phyloP scores from a whole-genome alignment of 2,888 invertebrate species.

The Lordiphosa fenestrarum region DNA sequence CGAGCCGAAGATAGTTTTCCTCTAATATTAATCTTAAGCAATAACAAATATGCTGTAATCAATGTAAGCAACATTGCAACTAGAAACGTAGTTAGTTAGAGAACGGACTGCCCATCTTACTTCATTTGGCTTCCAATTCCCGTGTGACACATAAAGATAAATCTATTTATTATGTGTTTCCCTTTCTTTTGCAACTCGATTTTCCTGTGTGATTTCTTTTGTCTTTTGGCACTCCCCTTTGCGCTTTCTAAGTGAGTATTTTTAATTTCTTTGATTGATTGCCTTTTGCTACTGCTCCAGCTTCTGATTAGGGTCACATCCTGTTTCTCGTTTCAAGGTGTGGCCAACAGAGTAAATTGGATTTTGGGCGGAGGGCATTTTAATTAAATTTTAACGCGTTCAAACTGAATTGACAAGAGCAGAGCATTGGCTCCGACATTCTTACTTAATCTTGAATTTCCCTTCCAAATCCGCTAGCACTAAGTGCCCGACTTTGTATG shows the following conservation, averaged over 20 bases:
- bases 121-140: not conserved
- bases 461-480: not conserved
- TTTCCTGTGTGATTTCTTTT: conserved; percentile 14
- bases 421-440: not conserved
- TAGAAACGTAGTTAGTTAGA: too few relatives aligned
- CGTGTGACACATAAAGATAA: conserved; percentile 36
- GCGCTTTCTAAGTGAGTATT: conserved; percentile 26
- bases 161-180: conserved; percentile 35
- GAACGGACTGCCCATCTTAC: too few relatives aligned
- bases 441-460: conserved; percentile 1
- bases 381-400: conserved; percentile 15
- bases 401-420: conserved; percentile 11
- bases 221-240: conserved; percentile 7
- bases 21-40: too few relatives aligned
- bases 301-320: conserved; percentile 2
- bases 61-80: too few relatives aligned
- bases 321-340: conserved; percentile 3
- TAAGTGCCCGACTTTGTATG: conserved; percentile 45
- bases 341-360: conserved; percentile 4
- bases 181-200: conserved; percentile 11
- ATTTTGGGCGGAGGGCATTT: not conserved
- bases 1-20: too few relatives aligned
- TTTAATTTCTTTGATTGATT: conserved; percentile 58
- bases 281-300: conserved; percentile 6
- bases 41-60: too few relatives aligned